Conservation (phyloP, 2,888 invertebrate species). For the Eupithecia abbreviata region DNA sequence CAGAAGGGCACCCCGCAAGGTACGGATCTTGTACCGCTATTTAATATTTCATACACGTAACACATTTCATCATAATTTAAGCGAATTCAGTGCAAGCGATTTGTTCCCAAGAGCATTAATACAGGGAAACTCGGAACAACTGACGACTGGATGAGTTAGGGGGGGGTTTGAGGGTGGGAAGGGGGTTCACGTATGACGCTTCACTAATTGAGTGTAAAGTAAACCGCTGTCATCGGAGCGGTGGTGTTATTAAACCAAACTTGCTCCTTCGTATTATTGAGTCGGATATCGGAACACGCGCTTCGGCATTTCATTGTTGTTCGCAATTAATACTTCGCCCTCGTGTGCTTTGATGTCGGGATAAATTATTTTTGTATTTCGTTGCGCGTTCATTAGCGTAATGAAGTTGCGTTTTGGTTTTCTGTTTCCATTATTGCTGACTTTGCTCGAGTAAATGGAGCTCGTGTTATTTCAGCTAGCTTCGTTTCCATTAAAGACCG, state of each 20-base stretch:
- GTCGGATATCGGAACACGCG: constrained; percentile 44
- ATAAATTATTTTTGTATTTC: constrained; percentile 41
- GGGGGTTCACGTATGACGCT: constrained; percentile 58
- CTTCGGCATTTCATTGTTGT: constrained; percentile 42
- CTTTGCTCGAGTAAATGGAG: constrained; percentile 21
- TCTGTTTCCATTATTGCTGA: constrained; percentile 26
- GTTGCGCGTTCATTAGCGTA: constrained; percentile 37
- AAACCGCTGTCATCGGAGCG: constrained; percentile 65
- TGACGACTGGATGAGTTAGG: constrained; percentile 46
- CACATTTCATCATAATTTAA: constrained; percentile 49
- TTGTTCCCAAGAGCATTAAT: constrained; percentile 49
- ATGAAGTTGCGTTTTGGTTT: constrained; percentile 40
- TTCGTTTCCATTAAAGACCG: constrained; percentile 36
- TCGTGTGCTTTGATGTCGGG: constrained; percentile 32
- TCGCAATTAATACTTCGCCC: constrained; percentile 42
- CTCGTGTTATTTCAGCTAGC: constrained; percentile 26
- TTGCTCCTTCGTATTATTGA: constrained; percentile 57
- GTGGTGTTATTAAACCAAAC: constrained; percentile 61
- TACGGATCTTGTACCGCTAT: constrained; percentile 46
- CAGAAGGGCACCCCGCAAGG: constrained; percentile 47
- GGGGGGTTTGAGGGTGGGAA: constrained; percentile 32
- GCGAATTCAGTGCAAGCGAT: constrained; percentile 49
- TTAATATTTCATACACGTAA: constrained; percentile 52
- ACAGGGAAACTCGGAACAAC: constrained; percentile 47
- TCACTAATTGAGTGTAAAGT: constrained; percentile 71